These are phyloP conservation scores for Spicauda simplicius DNA, from an alignment of 2,888 invertebrate genomes.

Conservation along the genomic window DNA sequence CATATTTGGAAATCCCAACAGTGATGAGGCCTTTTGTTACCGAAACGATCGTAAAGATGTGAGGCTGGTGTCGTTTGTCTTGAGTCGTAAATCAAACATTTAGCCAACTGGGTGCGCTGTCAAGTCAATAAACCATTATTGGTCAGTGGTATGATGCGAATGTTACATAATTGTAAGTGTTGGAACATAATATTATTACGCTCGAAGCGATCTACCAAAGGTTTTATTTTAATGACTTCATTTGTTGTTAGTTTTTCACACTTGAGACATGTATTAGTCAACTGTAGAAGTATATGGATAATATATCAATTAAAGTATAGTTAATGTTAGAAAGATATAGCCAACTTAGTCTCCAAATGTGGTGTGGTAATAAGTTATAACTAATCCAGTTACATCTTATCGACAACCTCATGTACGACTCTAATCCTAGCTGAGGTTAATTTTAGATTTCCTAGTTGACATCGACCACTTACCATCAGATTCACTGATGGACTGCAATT, in stretches of 20 bases:
- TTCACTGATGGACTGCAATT: too few species aligned
- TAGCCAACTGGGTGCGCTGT: conserved; percentile 62
- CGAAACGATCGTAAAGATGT: conserved; percentile 53
- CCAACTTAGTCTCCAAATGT: too few species aligned
- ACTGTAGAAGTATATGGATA: too few species aligned
- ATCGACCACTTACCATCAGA: too few species aligned
- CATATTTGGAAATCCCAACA: conserved; percentile 29
- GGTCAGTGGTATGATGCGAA: conserved; percentile 48
- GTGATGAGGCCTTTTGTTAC: conserved; percentile 38
- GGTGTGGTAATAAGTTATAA: too few species aligned
- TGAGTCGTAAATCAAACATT: conserved; percentile 69
- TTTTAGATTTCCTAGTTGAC: too few species aligned
- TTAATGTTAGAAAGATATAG: too few species aligned
- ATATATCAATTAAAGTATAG: too few species aligned
- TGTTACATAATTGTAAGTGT: conserved; percentile 42
- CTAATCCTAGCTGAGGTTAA: too few species aligned
- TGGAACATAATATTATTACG: conserved; percentile 20
- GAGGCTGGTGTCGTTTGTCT: conserved; percentile 55
- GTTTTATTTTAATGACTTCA: background rate
- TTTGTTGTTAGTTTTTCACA: background rate
- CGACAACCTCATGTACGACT: too few species aligned
- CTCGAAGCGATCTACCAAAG: background rate
- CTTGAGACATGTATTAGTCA: too few species aligned
- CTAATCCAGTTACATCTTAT: too few species aligned
- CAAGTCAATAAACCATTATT: conserved; percentile 68